phyloP scores from a whole-genome alignment of 2,113 vertebrate species.

The Hippocampus comes region DNA sequence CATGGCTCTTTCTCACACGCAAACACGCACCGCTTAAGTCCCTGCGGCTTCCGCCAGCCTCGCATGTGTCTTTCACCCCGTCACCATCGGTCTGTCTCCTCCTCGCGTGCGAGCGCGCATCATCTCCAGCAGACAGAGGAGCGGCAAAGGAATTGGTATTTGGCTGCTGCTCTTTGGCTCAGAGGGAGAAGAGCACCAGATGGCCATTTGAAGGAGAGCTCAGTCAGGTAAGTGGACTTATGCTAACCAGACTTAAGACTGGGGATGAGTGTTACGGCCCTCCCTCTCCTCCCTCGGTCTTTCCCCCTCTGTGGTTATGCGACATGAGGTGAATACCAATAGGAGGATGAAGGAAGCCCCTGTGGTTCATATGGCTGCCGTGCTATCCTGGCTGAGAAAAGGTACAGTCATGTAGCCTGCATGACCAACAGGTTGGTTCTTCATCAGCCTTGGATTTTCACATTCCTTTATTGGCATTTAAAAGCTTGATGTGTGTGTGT shows the following conservation, averaged over 20 bases:
- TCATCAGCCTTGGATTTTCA: slow-evolving; percentile 5
- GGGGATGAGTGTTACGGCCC: slow-evolving; percentile 38
- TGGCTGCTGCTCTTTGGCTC: slow-evolving; percentile 50
- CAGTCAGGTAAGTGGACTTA: slow-evolving; percentile 68
- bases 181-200: slow-evolving; percentile 45
- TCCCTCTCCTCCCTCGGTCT: slow-evolving; percentile 29
- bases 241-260: slow-evolving; percentile 50
- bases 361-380: slow-evolving; percentile 41
- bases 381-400: slow-evolving; percentile 39
- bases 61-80: slow-evolving; percentile 15
- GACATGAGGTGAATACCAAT: slow-evolving; percentile 69
- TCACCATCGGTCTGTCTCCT: slow-evolving; percentile 19
- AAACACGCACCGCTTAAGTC: slow-evolving; percentile 16
- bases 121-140: slow-evolving; percentile 44
- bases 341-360: slow-evolving; percentile 42
- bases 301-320: slow-evolving; percentile 36
- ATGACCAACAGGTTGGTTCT: slow-evolving; percentile 55
- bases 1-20: slow-evolving; percentile 21
- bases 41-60: slow-evolving; percentile 28
- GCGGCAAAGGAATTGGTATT: slow-evolving; percentile 57
- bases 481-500: slow-evolving; percentile 29
- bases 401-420: slow-evolving; percentile 33
- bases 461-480: slow-evolving; percentile 2
- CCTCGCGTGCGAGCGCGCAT: slow-evolving; percentile 35
- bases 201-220: slow-evolving; percentile 60